phyloP scores from a whole-genome alignment of 2,113 vertebrate genomes.

The Aramus guarauna region DNA sequence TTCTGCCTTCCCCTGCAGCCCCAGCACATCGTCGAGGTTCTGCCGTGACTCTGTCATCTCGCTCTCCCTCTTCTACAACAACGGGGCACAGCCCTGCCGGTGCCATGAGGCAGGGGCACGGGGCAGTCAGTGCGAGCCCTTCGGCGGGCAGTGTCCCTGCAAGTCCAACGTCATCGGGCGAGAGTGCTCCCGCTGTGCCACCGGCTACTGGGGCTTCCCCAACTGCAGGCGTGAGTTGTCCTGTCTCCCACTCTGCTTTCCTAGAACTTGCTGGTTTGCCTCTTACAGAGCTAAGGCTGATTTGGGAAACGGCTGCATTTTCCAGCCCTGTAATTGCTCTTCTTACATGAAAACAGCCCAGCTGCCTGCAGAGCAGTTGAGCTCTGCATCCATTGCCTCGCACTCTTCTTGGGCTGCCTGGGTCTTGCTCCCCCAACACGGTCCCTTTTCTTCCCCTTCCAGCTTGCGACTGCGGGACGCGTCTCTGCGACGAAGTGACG shows the following conservation, averaged over 20 bases:
- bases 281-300: neutral
- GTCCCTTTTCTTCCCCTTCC: neutral
- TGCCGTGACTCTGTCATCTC: slow-evolving; percentile 84
- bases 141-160: slow-evolving; percentile 90
- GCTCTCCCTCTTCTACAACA: slow-evolving; percentile 93
- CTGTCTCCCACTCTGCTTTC: accelerated
- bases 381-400: accelerated
- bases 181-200: slow-evolving; percentile 92
- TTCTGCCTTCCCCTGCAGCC: slow-evolving; percentile 61
- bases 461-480: slow-evolving; percentile 90
- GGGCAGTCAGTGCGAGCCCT: slow-evolving; percentile 81
- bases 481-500: slow-evolving; percentile 87
- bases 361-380: neutral
- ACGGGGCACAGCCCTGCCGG: slow-evolving; percentile 84
- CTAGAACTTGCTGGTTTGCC: accelerated
- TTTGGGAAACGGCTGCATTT: neutral
- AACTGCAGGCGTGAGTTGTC: slow-evolving; percentile 88
- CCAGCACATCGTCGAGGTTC: slow-evolving; percentile 77
- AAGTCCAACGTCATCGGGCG: slow-evolving; percentile 88
- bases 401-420: neutral
- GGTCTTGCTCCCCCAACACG: neutral
- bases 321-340: neutral
- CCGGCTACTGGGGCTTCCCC: slow-evolving; percentile 95
- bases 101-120: slow-evolving; percentile 88
- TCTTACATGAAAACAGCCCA: neutral